phyloP scores from a whole-genome alignment of 2,888 invertebrate genomes.

The Herminia tarsipennalis region DNA sequence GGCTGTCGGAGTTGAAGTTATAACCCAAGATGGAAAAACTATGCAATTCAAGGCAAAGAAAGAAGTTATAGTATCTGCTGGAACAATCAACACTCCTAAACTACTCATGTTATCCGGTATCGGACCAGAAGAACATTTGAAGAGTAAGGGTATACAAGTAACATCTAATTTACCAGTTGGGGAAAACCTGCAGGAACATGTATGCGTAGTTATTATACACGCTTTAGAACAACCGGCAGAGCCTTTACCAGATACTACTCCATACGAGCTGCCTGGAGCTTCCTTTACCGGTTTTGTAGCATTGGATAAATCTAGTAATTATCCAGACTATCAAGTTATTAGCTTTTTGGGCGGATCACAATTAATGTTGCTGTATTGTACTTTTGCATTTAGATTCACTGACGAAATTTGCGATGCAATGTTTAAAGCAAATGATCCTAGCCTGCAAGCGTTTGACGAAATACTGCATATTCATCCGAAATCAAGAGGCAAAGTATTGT shows the following conservation, averaged over 20 bases:
- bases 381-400: constrained; percentile 82
- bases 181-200: background rate
- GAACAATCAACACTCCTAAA: constrained; percentile 53
- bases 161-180: background rate
- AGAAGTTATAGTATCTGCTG: constrained; percentile 57
- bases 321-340: constrained; percentile 43
- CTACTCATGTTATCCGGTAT: constrained; percentile 59
- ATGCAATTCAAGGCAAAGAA: constrained; percentile 41
- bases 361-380: constrained; percentile 40
- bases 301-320: constrained; percentile 33
- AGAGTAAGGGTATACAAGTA: constrained; percentile 39
- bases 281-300: constrained; percentile 43
- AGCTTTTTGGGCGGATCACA: constrained; percentile 28
- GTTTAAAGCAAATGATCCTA: constrained; percentile 7
- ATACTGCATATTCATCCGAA: constrained; percentile 48
- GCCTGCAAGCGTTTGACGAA: constrained; percentile 40
- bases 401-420: constrained; percentile 45
- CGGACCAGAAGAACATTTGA: constrained; percentile 51
- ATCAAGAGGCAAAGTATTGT: constrained; percentile 62
- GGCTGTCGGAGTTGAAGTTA: constrained; percentile 47
- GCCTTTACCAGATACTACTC: background rate
- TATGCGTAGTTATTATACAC: background rate
- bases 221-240: background rate
- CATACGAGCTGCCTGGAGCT: constrained; percentile 32
- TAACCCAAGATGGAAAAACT: constrained; percentile 19